Evolutionary conservation across 2,113 vertebrate species (phyloP), one percentile per base, ranked within the genome.

Genomic region (Chaetodon auriga): DNA sequence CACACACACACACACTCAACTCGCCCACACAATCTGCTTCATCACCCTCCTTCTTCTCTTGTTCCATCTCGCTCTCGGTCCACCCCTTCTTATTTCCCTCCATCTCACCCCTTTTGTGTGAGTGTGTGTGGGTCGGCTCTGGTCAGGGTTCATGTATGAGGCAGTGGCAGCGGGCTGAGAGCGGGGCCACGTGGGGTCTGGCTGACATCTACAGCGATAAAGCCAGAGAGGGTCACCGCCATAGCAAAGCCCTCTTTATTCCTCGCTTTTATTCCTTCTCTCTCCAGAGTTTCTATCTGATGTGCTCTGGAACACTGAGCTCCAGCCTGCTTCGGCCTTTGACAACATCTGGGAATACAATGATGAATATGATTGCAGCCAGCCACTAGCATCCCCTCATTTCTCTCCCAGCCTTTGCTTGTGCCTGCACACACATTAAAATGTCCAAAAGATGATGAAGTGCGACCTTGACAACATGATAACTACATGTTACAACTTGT

Each of bases 11-110:
- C 76, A 71, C 75, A 77, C 62, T 64, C 73, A 45, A 63, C 78
- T 87, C 77, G 8, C 85, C 84, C 86, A 49, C 92, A 80, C 80
- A 65, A 75, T 85, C 80, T 84, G 86, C 84, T 80, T 16, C 82
- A 86, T 91, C 90, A 82, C 81, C 76, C 87, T 81, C 70, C 53
- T 86, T 80, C 68, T 80, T 53, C 68, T 83, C 85, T 60, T 82
- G 75, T 74, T 89, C 87, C 57, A 64, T 79, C 85, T 76, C 48
- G 1, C 36, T 36, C 83, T 64, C 5, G 12, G 41, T 36, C 46
- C 36, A 60, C 58, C 71, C 23, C 41, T 46, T 30, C 74, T 66
- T 73, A 38, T 43, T 79, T 82, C 61, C 71, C 75, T 73, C 76
- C 51, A 36, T 64, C 57, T 58, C 43, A 16, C 30, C 48, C 63